These are phyloP conservation scores for Aeoliscus strigatus DNA, from an alignment of 2,797 vertebrate species.

Conservation along the genomic window DNA sequence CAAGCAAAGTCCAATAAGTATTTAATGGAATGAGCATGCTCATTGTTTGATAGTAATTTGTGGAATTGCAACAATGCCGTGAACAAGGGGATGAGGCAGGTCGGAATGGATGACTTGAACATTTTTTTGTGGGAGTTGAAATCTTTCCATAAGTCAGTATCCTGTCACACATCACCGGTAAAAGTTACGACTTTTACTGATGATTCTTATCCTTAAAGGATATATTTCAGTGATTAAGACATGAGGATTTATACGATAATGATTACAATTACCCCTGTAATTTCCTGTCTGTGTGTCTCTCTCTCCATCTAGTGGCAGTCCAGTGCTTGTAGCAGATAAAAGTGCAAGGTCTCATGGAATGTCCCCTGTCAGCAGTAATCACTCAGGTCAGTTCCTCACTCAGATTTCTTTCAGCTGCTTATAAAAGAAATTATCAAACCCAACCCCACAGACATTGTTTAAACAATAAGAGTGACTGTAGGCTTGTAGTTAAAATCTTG, in stretches of 20 bases:
- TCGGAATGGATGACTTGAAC: neutral
- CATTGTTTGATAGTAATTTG: constrained; percentile 2
- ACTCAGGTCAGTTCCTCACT: constrained; percentile 42
- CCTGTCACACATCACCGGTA: neutral
- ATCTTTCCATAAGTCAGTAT: constrained; percentile 8
- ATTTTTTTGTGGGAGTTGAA: constrained; percentile 3
- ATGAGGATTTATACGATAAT: too few species aligned
- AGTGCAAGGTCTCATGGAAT: constrained; percentile 30
- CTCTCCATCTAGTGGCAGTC: constrained; percentile 65
- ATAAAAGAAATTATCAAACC: too few species aligned
- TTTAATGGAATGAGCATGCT: neutral
- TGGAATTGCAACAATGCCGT: neutral
- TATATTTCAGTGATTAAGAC: too few species aligned
- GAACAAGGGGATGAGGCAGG: neutral
- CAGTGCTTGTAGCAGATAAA: constrained; percentile 32
- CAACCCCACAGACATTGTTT: too few species aligned
- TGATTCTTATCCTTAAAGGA: too few species aligned
- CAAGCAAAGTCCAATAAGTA: too few species aligned
- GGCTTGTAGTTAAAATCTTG: too few species aligned
- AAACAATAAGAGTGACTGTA: too few species aligned
- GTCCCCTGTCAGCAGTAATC: constrained; percentile 31
- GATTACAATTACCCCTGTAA: too few species aligned
- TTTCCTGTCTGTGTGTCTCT: constrained; percentile 42
- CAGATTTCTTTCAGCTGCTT: too few species aligned
- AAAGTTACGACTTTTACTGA: too few species aligned